phyloP scores from a whole-genome alignment of 2,888 invertebrate species.

The Caenorhabditis sulstoni region DNA sequence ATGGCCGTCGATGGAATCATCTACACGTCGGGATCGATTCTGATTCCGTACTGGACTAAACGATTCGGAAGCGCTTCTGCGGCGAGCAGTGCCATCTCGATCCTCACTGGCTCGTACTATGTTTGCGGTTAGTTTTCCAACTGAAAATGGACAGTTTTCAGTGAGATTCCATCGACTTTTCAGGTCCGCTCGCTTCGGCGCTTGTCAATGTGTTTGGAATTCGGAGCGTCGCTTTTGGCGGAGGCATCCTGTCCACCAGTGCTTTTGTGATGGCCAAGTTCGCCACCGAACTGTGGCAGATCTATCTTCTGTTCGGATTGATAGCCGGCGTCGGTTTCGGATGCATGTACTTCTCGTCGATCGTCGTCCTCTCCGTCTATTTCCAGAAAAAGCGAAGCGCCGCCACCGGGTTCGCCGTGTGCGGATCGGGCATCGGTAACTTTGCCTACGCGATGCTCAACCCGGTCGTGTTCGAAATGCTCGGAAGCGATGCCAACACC shows the following conservation, averaged over 20 bases:
- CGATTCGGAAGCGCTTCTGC: conserved; percentile 85
- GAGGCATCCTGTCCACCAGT: conserved; percentile 86
- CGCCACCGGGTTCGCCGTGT: conserved; percentile 94
- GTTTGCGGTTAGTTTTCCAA: conserved; percentile 88
- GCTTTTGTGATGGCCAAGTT: conserved; percentile 89
- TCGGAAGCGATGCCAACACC: conserved; percentile 87
- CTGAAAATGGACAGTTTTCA: not conserved
- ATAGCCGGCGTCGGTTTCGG: conserved; percentile 88
- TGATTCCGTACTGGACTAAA: conserved; percentile 80
- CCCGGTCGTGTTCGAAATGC: conserved; percentile 59
- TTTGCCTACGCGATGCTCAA: conserved; percentile 86
- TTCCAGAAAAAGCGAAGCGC: conserved; percentile 94
- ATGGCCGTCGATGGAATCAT: conserved; percentile 93
- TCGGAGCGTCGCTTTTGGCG: conserved; percentile 90
- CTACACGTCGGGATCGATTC: conserved; percentile 81
- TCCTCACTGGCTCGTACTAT: conserved; percentile 95
- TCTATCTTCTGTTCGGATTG: conserved; percentile 84
- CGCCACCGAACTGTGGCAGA: conserved; percentile 84
- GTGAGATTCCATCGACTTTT: too few species aligned
- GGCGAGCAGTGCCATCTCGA: conserved; percentile 91
- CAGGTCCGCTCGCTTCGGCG: conserved; percentile 95
- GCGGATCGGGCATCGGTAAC: conserved; percentile 96
- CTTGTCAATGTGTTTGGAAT: conserved; percentile 97
- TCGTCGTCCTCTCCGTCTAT: conserved; percentile 96
- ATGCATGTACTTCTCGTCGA: conserved; percentile 96